Conservation (phyloP, 2,113 vertebrate species). For the zebrafish (Danio rerio) region DNA sequence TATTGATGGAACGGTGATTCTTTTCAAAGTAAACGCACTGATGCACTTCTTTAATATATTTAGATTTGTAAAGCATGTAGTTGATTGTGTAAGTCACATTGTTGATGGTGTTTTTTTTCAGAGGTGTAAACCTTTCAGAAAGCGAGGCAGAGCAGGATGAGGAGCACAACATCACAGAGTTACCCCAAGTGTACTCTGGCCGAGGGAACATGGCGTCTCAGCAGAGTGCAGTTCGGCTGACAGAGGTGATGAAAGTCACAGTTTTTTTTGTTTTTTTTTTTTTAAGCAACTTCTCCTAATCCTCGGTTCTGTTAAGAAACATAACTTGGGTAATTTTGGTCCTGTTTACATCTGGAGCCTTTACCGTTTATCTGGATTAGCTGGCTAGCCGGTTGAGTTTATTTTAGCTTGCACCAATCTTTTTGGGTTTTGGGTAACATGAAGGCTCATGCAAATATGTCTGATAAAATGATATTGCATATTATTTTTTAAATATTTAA, state of each 20-base stretch:
- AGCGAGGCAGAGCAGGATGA: slow-evolving; percentile 91
- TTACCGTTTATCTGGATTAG: too few species aligned
- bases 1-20: slow-evolving; percentile 48
- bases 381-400: too few species aligned
- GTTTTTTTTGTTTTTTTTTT: not conserved
- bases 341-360: too few species aligned
- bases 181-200: slow-evolving; percentile 85
- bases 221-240: slow-evolving; percentile 90
- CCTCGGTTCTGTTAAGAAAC: too few species aligned
- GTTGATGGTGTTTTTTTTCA: slow-evolving; percentile 52
- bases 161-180: slow-evolving; percentile 87
- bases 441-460: too few species aligned
- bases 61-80: too few species aligned
- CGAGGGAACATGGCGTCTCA: slow-evolving; percentile 88
- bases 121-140: slow-evolving; percentile 87
- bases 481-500: too few species aligned
- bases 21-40: slow-evolving; percentile 63
- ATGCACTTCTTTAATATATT: slow-evolving; percentile 28
- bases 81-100: not conserved
- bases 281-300: too few species aligned
- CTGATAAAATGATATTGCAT: too few species aligned
- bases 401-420: too few species aligned
- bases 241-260: slow-evolving; percentile 75
- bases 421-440: too few species aligned
- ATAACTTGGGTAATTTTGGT: too few species aligned